Percentiles rank a stretch among this genome's conserved stretches.
These are phyloP conservation scores for Poeciliopsis prolifica DNA, from an alignment of 2,113 vertebrate species.

Conservation along the genomic window DNA sequence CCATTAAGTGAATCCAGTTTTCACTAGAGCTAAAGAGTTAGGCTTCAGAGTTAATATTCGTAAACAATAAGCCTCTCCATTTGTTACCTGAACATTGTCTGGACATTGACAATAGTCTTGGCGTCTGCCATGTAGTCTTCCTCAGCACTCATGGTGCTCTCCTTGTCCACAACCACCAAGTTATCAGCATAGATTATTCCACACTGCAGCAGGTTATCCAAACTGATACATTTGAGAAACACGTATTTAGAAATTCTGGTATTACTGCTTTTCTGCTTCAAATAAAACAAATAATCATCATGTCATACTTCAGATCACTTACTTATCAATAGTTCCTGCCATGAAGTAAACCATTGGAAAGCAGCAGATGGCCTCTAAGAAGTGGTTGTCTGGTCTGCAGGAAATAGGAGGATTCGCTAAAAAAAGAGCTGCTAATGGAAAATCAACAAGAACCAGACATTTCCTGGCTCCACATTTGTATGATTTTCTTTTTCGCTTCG, in stretches of 20 bases:
- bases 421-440: slow-evolving; percentile 52
- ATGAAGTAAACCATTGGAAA: slow-evolving; percentile 99
- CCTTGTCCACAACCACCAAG: slow-evolving; percentile 97
- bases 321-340: slow-evolving; percentile 99
- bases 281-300: neutral
- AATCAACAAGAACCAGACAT: slow-evolving; percentile 14
- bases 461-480: slow-evolving; percentile 1
- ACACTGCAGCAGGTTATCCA: slow-evolving; percentile 95
- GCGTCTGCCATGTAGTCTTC: slow-evolving; percentile 99
- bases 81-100: slow-evolving; percentile 93
- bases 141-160: slow-evolving; percentile 97
- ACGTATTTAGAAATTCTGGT: neutral
- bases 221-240: slow-evolving; percentile 74
- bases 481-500: slow-evolving; percentile 11
- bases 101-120: slow-evolving; percentile 97
- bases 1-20: neutral
- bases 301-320: slow-evolving; percentile 65
- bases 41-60: neutral
- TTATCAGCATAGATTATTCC: slow-evolving; percentile 97
- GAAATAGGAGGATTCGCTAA: slow-evolving; percentile 49
- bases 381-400: slow-evolving; percentile 97
- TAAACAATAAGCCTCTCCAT: neutral
- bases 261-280: neutral
- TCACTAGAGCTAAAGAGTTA: neutral
- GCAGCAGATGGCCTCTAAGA: slow-evolving; percentile 99